Base-by-base conservation (phyloP, 2,888 invertebrate species). In the Beris morrisii region DNA sequence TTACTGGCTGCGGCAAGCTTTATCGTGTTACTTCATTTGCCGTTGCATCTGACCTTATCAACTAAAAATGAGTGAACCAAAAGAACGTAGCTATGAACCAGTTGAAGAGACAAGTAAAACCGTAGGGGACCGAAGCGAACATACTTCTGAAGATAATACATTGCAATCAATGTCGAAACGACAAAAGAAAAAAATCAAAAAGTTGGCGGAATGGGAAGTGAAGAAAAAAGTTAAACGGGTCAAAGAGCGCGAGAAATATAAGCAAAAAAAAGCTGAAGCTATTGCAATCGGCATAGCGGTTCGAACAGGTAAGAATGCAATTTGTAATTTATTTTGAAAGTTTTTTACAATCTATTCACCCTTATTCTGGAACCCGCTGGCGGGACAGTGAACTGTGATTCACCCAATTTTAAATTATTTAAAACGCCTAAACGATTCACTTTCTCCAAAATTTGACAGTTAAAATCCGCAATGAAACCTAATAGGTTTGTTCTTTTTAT, bases 151-250 rank as follows among this genome's bases (percentile, higher is more conserved):
- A 22, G 3, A 22, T 22, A 22, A 2, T 22, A 22, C 22, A 22
- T 22, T 22, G 22, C 22, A 22, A 22, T 3, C 31, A 31, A 56
- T 81, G 70, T 84, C 82, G 0, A 90, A 90, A 79, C 84, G 84
- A 73, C 87, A 89, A 75, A 80, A 87, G 74, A 87, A 90, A 70
- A 89, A 86, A 74, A 83, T 88, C 74, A 80, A 84, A 68, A 91
- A 88, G 75, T 86, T 86, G 74, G 86, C 89, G 32, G 87, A 88
- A 78, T 93, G 90, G 89, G 84, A 88, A 72, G 85, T 86, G 71
- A 81, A 84, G 13, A 90, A 91, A 77, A 84, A 85, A 53, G 84
- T 86, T 70, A 91, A 90, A 76, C 85, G 92, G 65, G 83, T 85
- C 1, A 87, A 85, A 72, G 93, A 94, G 75, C 88, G 89, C 73